phyloP scores from a whole-genome alignment of 2,888 invertebrate species.

The Quadroppia sp. region DNA sequence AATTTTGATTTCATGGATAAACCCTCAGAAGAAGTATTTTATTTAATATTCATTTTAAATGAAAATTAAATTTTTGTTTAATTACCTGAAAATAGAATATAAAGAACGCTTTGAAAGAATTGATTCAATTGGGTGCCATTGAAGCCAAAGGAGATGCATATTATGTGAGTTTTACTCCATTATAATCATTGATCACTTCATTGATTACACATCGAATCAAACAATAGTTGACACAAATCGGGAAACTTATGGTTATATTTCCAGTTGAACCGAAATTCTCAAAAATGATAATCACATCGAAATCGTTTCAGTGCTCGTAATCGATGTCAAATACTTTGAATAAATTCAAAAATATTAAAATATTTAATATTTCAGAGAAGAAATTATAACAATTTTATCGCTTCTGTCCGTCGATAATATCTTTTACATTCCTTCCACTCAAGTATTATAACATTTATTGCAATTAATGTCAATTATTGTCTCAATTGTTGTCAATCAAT shows the following conservation, averaged over 20 bases:
- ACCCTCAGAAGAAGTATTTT: slow-evolving; percentile 10
- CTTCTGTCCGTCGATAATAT: slow-evolving; percentile 83
- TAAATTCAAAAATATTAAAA: no score
- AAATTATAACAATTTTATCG: slow-evolving; percentile 75
- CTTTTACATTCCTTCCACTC: slow-evolving; percentile 68
- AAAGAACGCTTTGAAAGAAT: slow-evolving; percentile 54
- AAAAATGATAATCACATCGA: slow-evolving; percentile 72
- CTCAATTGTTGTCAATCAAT: background rate
- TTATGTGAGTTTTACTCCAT: slow-evolving; percentile 50
- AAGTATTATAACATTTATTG: slow-evolving; percentile 52
- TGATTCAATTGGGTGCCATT: slow-evolving; percentile 62
- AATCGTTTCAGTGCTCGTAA: slow-evolving; percentile 62
- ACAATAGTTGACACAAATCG: slow-evolving; percentile 66
- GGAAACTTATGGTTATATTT: slow-evolving; percentile 79
- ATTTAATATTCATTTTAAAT: no score
- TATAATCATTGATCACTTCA: slow-evolving; percentile 47
- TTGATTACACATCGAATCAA: no score
- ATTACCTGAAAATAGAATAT: no score
- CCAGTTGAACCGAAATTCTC: slow-evolving; percentile 87
- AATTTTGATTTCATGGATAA: slow-evolving; percentile 68
- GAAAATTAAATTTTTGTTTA: no score
- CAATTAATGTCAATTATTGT: slow-evolving; percentile 21
- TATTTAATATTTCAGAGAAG: slow-evolving; percentile 58
- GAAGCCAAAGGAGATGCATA: slow-evolving; percentile 52
- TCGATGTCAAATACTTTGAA: slow-evolving; percentile 20